Percentiles rank a stretch among this genome's conserved stretches.
These are phyloP conservation scores for Lophius americanus DNA, from an alignment of 2,797 vertebrate genomes.

Conservation along the genomic window DNA sequence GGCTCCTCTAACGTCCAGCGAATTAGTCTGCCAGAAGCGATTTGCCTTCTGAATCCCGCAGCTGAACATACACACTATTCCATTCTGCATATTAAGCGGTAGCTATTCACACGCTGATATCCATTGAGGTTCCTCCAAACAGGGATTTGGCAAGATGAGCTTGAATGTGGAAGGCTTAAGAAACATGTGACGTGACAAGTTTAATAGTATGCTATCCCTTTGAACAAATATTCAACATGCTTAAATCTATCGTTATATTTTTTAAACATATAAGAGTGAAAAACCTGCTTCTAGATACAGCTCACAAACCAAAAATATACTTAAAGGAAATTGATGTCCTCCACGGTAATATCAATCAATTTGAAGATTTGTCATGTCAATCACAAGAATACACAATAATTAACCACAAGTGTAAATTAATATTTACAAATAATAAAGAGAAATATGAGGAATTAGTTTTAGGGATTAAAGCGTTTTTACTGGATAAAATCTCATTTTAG, in stretches of 20 bases:
- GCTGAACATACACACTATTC: constrained; percentile 62
- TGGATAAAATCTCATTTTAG: too few relatives aligned
- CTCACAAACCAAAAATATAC: not conserved
- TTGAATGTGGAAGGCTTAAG: constrained; percentile 8
- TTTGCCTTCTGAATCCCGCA: constrained; percentile 72
- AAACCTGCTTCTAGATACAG: not conserved
- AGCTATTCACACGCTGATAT: constrained; percentile 45
- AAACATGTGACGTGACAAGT: not conserved
- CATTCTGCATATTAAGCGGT: constrained; percentile 64
- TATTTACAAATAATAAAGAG: too few relatives aligned
- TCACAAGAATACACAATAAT: too few relatives aligned
- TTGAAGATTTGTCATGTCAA: too few relatives aligned
- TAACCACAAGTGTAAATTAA: too few relatives aligned
- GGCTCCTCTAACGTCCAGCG: constrained; percentile 79
- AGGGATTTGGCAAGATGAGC: constrained; percentile 6
- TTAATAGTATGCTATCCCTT: too few relatives aligned
- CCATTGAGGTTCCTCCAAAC: constrained; percentile 50
- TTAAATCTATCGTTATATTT: too few relatives aligned
- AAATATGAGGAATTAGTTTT: too few relatives aligned
- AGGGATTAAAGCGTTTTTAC: too few relatives aligned
- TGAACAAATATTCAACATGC: not conserved
- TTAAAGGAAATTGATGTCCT: too few relatives aligned
- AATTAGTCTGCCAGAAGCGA: constrained; percentile 85
- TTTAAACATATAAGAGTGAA: constrained; percentile 10
- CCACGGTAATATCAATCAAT: too few relatives aligned